phyloP scores from a whole-genome alignment of 2,888 invertebrate species.

The Xanthia icteritia region DNA sequence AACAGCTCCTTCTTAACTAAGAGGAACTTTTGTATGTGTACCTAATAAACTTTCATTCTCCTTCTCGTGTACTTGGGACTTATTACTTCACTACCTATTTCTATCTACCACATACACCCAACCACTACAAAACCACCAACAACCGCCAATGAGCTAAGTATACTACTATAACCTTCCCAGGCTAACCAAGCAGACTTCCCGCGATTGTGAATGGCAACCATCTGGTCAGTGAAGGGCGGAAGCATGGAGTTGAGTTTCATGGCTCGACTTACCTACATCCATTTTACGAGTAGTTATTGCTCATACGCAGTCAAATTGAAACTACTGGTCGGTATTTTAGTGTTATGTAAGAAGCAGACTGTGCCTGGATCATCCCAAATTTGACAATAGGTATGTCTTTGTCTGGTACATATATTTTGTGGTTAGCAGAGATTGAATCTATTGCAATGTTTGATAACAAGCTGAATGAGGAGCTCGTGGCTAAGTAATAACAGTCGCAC shows the following conservation, averaged over 20 bases:
- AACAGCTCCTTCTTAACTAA: too few relatives aligned
- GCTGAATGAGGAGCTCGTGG: too few relatives aligned
- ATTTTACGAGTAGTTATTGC: background rate
- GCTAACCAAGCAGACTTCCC: slow-evolving; percentile 54
- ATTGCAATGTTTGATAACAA: too few relatives aligned
- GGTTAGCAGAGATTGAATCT: background rate
- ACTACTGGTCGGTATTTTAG: background rate
- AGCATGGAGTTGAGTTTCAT: slow-evolving; percentile 50
- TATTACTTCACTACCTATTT: too few relatives aligned
- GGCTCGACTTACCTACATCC: slow-evolving; percentile 29
- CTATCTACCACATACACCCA: too few relatives aligned
- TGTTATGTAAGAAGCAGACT: background rate
- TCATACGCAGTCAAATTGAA: background rate
- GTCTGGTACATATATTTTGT: background rate
- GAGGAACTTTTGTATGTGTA: too few relatives aligned
- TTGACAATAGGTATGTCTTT: background rate
- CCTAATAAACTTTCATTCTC: too few relatives aligned
- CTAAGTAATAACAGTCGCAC: too few relatives aligned
- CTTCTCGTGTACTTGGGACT: too few relatives aligned
- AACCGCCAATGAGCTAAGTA: background rate
- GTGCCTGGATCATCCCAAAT: too few relatives aligned
- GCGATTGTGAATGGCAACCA: slow-evolving; percentile 36
- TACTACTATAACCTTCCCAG: slow-evolving; percentile 46
- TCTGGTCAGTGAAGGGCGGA: slow-evolving; percentile 58
- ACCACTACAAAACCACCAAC: too few relatives aligned